Percentiles rank a stretch among this genome's conserved stretches.
These are phyloP conservation scores for Wasmannia auropunctata DNA, from an alignment of 1,140 invertebrate genomes.

Conservation along the genomic window DNA sequence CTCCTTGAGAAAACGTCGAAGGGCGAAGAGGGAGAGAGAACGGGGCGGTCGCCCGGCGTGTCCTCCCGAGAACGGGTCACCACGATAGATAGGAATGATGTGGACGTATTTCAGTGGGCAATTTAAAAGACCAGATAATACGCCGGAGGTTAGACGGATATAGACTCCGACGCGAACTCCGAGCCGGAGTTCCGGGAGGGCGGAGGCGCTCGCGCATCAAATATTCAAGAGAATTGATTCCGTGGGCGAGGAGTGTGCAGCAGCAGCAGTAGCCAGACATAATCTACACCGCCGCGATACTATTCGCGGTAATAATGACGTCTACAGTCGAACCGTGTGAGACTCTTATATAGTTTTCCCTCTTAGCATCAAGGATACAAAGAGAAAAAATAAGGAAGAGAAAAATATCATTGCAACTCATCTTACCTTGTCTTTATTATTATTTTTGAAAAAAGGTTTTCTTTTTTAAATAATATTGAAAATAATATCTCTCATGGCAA, in stretches of 20 bases:
- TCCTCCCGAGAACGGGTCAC: slow-evolving; percentile 71
- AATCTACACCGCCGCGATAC: slow-evolving; percentile 35
- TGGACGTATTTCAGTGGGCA: slow-evolving; percentile 79
- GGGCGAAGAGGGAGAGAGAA: too few species aligned
- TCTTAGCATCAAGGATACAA: not conserved
- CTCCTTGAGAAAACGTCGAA: slow-evolving; percentile 52
- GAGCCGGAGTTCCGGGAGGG: slow-evolving; percentile 72
- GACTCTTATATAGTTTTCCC: not conserved
- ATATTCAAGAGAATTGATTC: slow-evolving; percentile 81
- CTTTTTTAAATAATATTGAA: too few species aligned
- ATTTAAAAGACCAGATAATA: slow-evolving; percentile 68
- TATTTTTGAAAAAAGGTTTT: too few species aligned
- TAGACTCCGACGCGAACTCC: slow-evolving; percentile 65
- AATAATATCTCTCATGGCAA: too few species aligned
- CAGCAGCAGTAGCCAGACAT: slow-evolving; percentile 59
- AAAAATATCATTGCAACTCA: not conserved
- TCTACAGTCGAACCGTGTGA: not conserved
- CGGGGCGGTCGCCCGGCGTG: slow-evolving; percentile 6
- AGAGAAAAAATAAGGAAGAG: not conserved
- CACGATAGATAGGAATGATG: slow-evolving; percentile 72
- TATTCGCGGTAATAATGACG: not conserved
- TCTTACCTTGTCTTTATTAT: too few species aligned
- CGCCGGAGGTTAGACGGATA: slow-evolving; percentile 70
- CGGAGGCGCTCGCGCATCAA: slow-evolving; percentile 73
- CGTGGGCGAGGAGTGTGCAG: slow-evolving; percentile 27